Evolutionary conservation across 2,888 invertebrate genomes (phyloP).

Genomic region (Sesamia inferens): DNA sequence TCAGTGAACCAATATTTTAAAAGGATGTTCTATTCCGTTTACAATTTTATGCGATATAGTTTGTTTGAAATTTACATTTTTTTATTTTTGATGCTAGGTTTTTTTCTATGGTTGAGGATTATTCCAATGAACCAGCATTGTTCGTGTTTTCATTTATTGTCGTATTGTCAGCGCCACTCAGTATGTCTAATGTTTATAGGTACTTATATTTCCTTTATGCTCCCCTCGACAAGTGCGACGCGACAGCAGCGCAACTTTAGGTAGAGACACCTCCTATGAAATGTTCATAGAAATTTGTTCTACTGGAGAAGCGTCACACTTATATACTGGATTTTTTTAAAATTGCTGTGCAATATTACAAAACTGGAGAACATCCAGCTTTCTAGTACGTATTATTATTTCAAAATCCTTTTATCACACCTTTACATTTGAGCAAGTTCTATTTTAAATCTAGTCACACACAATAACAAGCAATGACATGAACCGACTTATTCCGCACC

Average conservation of each 20-base stretch:
- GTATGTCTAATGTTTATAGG: too few relatives aligned
- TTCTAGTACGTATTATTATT: neutral
- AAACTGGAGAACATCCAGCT: neutral
- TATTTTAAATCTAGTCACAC: slow-evolving; percentile 4
- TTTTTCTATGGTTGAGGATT: too few relatives aligned
- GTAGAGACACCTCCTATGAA: neutral
- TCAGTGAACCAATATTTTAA: too few relatives aligned
- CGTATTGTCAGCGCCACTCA: too few relatives aligned
- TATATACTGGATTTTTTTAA: neutral
- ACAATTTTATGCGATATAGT: too few relatives aligned
- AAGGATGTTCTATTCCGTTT: too few relatives aligned
- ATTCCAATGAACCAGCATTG: too few relatives aligned
- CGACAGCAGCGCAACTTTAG: neutral
- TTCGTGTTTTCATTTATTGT: too few relatives aligned
- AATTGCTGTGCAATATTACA: neutral
- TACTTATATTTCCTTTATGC: neutral
- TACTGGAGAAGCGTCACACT: neutral
- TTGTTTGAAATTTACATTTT: too few relatives aligned
- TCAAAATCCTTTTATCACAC: neutral
- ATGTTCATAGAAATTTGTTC: too few relatives aligned
- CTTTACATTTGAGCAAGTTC: neutral
- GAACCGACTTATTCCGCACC: slow-evolving; percentile 13
- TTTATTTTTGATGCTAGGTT: too few relatives aligned
- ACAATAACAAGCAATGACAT: slow-evolving; percentile 17
- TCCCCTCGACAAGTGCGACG: neutral